phyloP scores from a whole-genome alignment of 1,140 invertebrate species.

The Papilio machaon region DNA sequence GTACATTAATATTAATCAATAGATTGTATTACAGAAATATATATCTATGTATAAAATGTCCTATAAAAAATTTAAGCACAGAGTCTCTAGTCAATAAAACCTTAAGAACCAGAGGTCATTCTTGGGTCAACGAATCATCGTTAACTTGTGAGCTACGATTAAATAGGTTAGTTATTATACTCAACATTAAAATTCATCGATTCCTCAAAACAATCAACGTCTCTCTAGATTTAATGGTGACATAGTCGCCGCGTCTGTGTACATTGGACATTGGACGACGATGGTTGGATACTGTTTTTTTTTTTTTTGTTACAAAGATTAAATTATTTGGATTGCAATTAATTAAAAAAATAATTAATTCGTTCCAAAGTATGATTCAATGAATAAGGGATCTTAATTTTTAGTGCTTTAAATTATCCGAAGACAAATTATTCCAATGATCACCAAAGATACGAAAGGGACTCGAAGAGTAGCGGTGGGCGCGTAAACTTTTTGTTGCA shows the following conservation, averaged over 20 bases:
- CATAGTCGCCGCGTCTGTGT: neutral
- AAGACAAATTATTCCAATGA: slow-evolving; percentile 25
- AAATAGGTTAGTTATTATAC: neutral
- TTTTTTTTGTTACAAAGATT: neutral
- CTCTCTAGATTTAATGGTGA: neutral
- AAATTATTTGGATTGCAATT: slow-evolving; percentile 1
- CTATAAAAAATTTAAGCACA: neutral
- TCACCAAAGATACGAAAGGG: slow-evolving; percentile 38
- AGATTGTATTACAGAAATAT: neutral
- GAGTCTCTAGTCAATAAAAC: neutral
- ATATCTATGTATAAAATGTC: neutral
- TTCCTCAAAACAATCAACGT: neutral
- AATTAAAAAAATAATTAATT: slow-evolving; percentile 9
- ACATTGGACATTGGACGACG: no score
- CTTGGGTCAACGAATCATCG: slow-evolving; percentile 18
- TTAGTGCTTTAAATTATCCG: neutral
- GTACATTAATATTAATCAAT: no score
- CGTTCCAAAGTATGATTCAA: neutral
- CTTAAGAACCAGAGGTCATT: neutral
- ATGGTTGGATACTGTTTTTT: no score
- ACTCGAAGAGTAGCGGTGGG: slow-evolving; percentile 67
- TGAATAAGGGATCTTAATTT: neutral
- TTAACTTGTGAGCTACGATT: neutral
- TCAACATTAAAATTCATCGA: neutral
- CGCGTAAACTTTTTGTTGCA: slow-evolving; percentile 55